These are phyloP conservation scores for Lydus trimaculatus DNA, from an alignment of 2,888 invertebrate species.

Conservation along the genomic window DNA sequence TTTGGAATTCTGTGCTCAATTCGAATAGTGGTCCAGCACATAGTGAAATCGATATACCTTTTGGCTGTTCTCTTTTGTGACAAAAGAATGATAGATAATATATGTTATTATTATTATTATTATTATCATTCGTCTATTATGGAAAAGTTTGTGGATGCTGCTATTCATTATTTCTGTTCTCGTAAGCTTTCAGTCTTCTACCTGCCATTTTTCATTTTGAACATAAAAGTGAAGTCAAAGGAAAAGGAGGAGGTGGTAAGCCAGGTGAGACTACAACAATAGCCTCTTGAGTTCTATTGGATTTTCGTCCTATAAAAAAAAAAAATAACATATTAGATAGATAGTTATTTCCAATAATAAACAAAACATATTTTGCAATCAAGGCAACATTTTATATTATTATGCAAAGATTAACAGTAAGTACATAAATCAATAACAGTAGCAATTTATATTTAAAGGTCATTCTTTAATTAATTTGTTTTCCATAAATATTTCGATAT, in stretches of 20 bases:
- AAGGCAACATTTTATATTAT: neutral
- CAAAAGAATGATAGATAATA: neutral
- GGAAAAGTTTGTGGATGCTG: neutral
- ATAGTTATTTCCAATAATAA: neutral
- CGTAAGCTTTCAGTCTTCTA: neutral
- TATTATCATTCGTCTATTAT: conserved; percentile 2
- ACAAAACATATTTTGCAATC: neutral
- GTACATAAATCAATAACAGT: neutral
- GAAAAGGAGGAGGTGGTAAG: neutral
- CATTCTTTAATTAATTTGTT: neutral
- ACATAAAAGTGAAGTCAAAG: neutral
- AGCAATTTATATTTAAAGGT: neutral
- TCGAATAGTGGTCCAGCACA: no score
- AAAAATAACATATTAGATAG: neutral
- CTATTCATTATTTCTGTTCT: neutral
- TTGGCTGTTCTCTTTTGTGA: neutral
- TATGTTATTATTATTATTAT: no score
- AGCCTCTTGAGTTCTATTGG: conserved; percentile 5
- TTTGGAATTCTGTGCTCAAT: neutral
- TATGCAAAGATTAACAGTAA: neutral
- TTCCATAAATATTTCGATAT: neutral
- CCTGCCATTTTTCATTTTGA: neutral
- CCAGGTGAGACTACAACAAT: conserved; percentile 6
- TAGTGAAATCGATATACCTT: conserved; percentile 1
- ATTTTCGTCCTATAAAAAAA: neutral